These are phyloP conservation scores for Agrotis exclamationis DNA, from an alignment of 2,888 invertebrate species.

Conservation along the genomic window DNA sequence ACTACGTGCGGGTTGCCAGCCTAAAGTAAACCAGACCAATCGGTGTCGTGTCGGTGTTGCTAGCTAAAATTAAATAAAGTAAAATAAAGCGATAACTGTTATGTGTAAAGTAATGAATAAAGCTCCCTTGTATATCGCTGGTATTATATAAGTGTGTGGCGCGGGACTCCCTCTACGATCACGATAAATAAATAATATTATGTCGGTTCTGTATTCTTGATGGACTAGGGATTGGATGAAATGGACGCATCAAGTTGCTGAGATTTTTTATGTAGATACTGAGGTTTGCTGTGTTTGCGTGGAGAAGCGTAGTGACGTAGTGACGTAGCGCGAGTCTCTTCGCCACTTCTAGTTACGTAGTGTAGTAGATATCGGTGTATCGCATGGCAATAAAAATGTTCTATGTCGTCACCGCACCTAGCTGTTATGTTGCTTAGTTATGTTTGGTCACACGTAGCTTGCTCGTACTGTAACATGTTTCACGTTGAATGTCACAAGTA, in stretches of 20 bases:
- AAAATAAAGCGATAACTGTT: conserved; percentile 74
- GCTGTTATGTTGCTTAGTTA: conserved; percentile 29
- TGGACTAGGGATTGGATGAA: conserved; percentile 9
- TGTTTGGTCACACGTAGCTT: conserved; percentile 21
- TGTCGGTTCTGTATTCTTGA: conserved; percentile 35
- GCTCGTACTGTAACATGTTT: conserved; percentile 32
- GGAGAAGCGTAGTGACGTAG: neutral
- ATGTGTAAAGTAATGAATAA: conserved; percentile 73
- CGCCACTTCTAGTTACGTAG: conserved; percentile 61
- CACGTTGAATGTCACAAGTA: conserved; percentile 19
- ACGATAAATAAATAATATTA: conserved; percentile 38
- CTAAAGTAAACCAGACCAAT: conserved; percentile 85
- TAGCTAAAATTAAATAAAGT: conserved; percentile 73
- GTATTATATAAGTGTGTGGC: conserved; percentile 64
- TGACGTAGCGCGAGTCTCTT: conserved; percentile 44
- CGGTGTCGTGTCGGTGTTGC: conserved; percentile 88
- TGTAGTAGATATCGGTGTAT: conserved; percentile 76
- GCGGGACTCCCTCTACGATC: conserved; percentile 57
- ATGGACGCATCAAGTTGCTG: conserved; percentile 17
- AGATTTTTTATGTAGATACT: conserved; percentile 20
- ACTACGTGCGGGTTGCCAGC: conserved; percentile 80
- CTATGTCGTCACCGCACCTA: conserved; percentile 55
- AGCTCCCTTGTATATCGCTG: conserved; percentile 79
- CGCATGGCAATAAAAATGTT: conserved; percentile 80
- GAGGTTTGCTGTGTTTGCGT: neutral